A percentile compares a stretch with the other conserved stretches of the same genome.
phyloP scores from a whole-genome alignment of 2,113 vertebrate genomes.

The Morone chrysops region DNA sequence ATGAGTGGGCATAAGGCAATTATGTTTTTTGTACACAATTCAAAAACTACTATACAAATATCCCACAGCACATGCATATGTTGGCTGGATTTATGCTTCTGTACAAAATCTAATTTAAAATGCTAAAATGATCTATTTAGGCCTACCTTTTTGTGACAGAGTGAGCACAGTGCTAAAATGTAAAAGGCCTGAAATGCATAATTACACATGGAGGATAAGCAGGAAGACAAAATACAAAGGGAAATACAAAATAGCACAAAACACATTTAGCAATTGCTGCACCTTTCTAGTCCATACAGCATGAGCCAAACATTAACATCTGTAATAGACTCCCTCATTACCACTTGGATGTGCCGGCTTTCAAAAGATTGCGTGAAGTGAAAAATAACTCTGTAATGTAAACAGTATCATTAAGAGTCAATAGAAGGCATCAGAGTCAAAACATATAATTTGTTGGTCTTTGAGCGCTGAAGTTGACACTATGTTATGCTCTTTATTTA shows the following conservation, averaged over 20 bases:
- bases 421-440: background rate
- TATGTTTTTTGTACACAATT: conserved; percentile 35
- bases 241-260: conserved; percentile 34
- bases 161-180: conserved; percentile 19
- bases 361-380: conserved; percentile 18
- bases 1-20: conserved; percentile 27
- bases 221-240: conserved; percentile 20
- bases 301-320: conserved; percentile 12
- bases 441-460: background rate
- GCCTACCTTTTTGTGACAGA: conserved; percentile 19
- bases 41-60: conserved; percentile 32
- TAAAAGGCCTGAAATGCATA: conserved; percentile 37
- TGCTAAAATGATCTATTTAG: conserved; percentile 24
- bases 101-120: conserved; percentile 27
- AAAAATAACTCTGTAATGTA: conserved; percentile 14
- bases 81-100: conserved; percentile 23
- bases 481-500: background rate
- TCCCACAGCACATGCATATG: conserved; percentile 23
- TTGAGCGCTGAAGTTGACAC: background rate
- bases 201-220: conserved; percentile 36
- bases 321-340: conserved; percentile 14
- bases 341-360: background rate
- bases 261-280: conserved; percentile 14
- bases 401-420: conserved; percentile 18
- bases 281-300: conserved; percentile 6